Base-by-base conservation (phyloP, 2,888 invertebrate genomes). In the Oligia latruncula region DNA sequence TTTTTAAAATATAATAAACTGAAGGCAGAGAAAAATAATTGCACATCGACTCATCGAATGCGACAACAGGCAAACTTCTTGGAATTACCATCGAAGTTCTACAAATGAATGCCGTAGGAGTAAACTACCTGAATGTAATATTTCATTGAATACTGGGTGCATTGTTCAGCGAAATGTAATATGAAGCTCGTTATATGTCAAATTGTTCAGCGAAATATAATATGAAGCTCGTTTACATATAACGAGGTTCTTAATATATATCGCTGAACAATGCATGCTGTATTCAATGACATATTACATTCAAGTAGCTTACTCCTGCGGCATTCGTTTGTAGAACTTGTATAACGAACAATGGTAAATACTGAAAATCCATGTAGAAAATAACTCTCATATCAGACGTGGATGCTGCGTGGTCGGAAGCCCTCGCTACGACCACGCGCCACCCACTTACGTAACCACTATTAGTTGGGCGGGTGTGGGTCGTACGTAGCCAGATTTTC, bases 351-450 rank as follows among this genome's bases (percentile, higher is more conserved):
- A 23, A 52, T n/a, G 13, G 17, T 23, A 60, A 79, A 35, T 40
- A 55, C 20, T 82, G 71, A 71, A 29, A 80, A 65, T 85, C n/a
- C 35, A 71, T 23, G 46, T 49, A 40, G 4, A 80, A 84, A 85
- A 60, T 55, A 23, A 17, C 23, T 71, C 2, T 43, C 1, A 66
- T 60, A 60, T 82, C 58, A 23, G 8, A 46, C 23, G 4, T 43
- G 20, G 58, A 58, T 60, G 43, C 29, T 65, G 52, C 68, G 60
- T 74, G 74, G 68, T 65, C 74, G 52, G 35, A 8, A 15, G 23
- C 67, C 66, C 58, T 62, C 76, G 17, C 6, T 35, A 5, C 68
- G 49, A 46, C 70, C n/a, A 71, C 60, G 35, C 35, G 9, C 20
- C 64, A 6, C 79, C 40, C 15, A 80, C 68, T n/a, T 4, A 49